Percentiles rank a stretch among this genome's conserved stretches.
Evolutionary conservation across 1,140 invertebrate genomes (phyloP).

Genomic region (Octopus bimaculoides): DNA sequence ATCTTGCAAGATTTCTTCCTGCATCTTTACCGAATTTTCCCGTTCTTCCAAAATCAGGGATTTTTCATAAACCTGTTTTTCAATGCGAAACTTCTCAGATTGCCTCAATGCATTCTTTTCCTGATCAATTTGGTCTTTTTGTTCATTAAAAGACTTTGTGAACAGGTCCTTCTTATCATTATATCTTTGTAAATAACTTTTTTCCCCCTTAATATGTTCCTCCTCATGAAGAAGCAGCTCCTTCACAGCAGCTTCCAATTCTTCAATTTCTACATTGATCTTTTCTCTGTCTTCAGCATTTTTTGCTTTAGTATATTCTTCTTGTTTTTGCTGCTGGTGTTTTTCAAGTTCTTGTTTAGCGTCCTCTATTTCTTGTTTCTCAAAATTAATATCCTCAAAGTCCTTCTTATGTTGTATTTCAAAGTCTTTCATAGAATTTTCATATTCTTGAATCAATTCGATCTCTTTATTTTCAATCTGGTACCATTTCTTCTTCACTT

Average conservation of each 20-base stretch:
- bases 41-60: slow-evolving; percentile 12
- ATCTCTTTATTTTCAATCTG: slow-evolving; percentile 25
- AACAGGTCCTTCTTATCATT: slow-evolving; percentile 12
- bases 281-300: slow-evolving; percentile 31
- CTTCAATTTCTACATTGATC: slow-evolving; percentile 31
- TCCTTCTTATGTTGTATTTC: slow-evolving; percentile 32
- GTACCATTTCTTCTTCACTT: slow-evolving; percentile 28
- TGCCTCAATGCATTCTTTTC: slow-evolving; percentile 16
- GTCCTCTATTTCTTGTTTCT: slow-evolving; percentile 40
- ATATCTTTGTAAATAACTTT: slow-evolving; percentile 18
- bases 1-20: slow-evolving; percentile 8
- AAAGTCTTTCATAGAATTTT: slow-evolving; percentile 26
- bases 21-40: slow-evolving; percentile 12
- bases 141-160: slow-evolving; percentile 19
- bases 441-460: slow-evolving; percentile 24
- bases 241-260: slow-evolving; percentile 35
- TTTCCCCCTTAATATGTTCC: slow-evolving; percentile 17
- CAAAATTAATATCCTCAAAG: slow-evolving; percentile 34
- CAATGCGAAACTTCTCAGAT: neutral
- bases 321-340: slow-evolving; percentile 30
- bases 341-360: slow-evolving; percentile 45
- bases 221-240: neutral
- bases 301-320: slow-evolving; percentile 23
- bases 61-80: slow-evolving; percentile 9
- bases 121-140: slow-evolving; percentile 18